phyloP scores from a whole-genome alignment of 1,140 invertebrate species.

The Ceratina japonica region DNA sequence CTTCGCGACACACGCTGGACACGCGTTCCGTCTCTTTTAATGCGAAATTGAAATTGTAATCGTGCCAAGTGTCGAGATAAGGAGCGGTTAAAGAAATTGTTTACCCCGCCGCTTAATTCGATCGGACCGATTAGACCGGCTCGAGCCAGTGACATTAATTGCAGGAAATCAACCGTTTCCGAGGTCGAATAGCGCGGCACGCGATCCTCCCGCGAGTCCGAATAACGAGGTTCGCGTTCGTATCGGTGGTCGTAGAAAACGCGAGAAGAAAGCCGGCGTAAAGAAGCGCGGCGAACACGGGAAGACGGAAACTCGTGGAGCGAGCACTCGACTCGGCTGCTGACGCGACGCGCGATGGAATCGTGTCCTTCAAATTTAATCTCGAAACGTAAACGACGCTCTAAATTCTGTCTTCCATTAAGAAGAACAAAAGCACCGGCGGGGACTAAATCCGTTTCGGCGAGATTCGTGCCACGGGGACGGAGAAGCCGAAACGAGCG shows the following conservation, averaged over 20 bases:
- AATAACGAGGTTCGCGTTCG: slow-evolving; percentile 39
- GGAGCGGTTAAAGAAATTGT: background rate
- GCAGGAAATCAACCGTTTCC: slow-evolving; percentile 5
- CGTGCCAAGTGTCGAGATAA: too few relatives aligned
- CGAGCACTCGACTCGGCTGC: too few relatives aligned
- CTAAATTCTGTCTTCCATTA: too few relatives aligned
- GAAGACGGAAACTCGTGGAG: slow-evolving; percentile 2
- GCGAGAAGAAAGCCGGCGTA: slow-evolving; percentile 1
- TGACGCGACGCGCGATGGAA: too few relatives aligned
- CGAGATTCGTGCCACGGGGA: slow-evolving; percentile 31
- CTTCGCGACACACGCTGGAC: too few relatives aligned
- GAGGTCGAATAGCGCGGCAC: background rate
- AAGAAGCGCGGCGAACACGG: slow-evolving; percentile 19
- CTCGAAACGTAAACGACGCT: too few relatives aligned
- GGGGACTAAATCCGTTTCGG: background rate
- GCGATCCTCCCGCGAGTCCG: slow-evolving; percentile 3
- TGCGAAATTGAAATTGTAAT: too few relatives aligned
- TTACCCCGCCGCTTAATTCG: background rate
- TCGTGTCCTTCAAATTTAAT: too few relatives aligned
- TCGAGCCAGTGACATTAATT: slow-evolving; percentile 23
- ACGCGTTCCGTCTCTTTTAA: too few relatives aligned
- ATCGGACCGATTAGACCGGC: slow-evolving; percentile 11
- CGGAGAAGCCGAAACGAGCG: slow-evolving; percentile 13
- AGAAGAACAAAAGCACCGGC: background rate
- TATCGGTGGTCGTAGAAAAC: slow-evolving; percentile 12